phyloP scores from a whole-genome alignment of 2,113 vertebrate species.

The Ibidorhyncha struthersii region DNA sequence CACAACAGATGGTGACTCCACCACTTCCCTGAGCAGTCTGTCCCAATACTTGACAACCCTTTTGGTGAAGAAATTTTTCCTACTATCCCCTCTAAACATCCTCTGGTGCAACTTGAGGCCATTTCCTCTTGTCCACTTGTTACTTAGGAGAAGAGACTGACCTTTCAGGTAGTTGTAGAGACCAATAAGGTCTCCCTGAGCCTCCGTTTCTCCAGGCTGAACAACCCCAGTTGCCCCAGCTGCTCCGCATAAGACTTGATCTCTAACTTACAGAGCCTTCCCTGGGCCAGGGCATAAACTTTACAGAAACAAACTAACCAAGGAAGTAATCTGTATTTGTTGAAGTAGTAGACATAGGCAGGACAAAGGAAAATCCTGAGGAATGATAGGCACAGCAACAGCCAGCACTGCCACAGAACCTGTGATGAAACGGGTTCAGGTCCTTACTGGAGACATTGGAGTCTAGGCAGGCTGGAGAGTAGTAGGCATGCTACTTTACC shows the following conservation, averaged over 20 bases:
- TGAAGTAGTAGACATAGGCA: not conserved
- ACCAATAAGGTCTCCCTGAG: too few relatives aligned
- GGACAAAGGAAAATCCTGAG: not conserved
- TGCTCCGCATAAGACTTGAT: fast-evolving
- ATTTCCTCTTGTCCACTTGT: not conserved
- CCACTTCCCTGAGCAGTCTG: not conserved
- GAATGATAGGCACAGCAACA: not conserved
- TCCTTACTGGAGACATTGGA: not conserved
- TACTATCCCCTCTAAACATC: not conserved
- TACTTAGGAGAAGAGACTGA: not conserved
- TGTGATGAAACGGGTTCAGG: not conserved
- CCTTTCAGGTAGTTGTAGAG: too few relatives aligned
- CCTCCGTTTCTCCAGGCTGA: not conserved
- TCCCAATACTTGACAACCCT: not conserved
- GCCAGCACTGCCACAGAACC: not conserved
- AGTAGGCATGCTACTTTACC: not conserved
- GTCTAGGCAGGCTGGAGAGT: not conserved
- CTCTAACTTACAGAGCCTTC: not conserved
- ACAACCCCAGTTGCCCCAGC: fast-evolving
- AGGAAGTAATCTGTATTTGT: not conserved
- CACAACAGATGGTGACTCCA: not conserved
- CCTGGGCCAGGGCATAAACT: not conserved
- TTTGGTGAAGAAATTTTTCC: not conserved
- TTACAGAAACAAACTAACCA: not conserved
- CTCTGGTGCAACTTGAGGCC: not conserved